phyloP scores from a whole-genome alignment of 2,888 invertebrate genomes.

The Homarus gammarus region DNA sequence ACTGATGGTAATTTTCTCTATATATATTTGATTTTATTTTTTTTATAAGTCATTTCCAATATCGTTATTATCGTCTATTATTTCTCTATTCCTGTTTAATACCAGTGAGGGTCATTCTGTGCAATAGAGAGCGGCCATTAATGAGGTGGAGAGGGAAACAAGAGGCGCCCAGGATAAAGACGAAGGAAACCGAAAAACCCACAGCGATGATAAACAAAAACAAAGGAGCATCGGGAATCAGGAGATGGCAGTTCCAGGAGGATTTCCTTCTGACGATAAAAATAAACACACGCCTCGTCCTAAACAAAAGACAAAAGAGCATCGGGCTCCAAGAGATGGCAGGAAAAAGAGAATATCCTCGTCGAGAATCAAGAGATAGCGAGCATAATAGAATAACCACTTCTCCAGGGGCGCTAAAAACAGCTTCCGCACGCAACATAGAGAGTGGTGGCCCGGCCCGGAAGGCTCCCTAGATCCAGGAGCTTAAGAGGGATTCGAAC shows the following conservation, averaged over 20 bases:
- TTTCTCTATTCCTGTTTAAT: neutral
- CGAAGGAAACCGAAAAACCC: constrained; percentile 12
- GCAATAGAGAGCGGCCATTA: neutral
- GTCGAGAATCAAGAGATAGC: neutral
- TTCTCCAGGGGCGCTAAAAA: constrained; percentile 5
- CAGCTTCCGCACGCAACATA: constrained; percentile 16
- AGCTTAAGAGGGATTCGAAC: constrained; percentile 38
- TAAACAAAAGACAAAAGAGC: neutral
- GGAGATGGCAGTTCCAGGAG: neutral
- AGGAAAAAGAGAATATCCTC: neutral
- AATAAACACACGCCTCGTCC: neutral
- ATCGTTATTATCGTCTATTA: too few relatives aligned
- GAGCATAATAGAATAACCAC: neutral
- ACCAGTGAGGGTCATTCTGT: neutral
- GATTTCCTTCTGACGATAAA: neutral
- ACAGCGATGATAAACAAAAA: constrained; percentile 31
- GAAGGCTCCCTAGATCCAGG: constrained; percentile 35
- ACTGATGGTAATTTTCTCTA: too few relatives aligned
- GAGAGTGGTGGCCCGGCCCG: constrained; percentile 32
- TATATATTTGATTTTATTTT: too few relatives aligned
- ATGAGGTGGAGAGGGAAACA: neutral
- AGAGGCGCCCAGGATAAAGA: neutral
- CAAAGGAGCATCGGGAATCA: neutral
- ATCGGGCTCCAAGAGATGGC: neutral
- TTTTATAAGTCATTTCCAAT: too few relatives aligned